These are phyloP conservation scores for Talpa occidentalis DNA, from an alignment of 2,113 vertebrate genomes.

Conservation along the genomic window DNA sequence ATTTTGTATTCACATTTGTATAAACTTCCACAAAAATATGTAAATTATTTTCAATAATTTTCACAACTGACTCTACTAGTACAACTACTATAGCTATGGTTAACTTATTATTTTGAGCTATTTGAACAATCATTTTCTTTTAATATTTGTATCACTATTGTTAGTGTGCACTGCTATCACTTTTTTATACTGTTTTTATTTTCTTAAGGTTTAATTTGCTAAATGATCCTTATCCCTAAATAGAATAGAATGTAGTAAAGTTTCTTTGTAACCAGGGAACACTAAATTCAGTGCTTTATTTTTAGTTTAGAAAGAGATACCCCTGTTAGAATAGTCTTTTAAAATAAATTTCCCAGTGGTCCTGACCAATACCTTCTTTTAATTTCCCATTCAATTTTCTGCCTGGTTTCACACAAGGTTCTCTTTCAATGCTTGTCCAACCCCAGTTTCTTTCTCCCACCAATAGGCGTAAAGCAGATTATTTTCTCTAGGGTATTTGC, in stretches of 20 bases:
- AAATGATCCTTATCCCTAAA: not conserved
- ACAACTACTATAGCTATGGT: not conserved
- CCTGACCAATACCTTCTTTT: slow-evolving; percentile 48
- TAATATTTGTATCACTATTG: not conserved
- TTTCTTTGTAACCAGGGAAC: slow-evolving; percentile 10
- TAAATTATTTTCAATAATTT: not conserved
- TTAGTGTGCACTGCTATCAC: not conserved
- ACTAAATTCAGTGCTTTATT: slow-evolving; percentile 25
- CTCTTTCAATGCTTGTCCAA: not conserved
- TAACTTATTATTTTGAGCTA: slow-evolving; percentile 46
- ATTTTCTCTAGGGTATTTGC: slow-evolving; percentile 28
- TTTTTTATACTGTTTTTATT: slow-evolving; percentile 40
- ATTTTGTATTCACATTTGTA: slow-evolving; percentile 23
- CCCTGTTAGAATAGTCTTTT: slow-evolving; percentile 30
- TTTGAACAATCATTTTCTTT: slow-evolving; percentile 19
- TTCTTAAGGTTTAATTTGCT: slow-evolving; percentile 18
- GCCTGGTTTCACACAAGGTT: slow-evolving; percentile 20
- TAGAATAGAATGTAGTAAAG: not conserved
- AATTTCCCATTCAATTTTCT: slow-evolving; percentile 63
- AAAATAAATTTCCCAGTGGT: slow-evolving; percentile 42
- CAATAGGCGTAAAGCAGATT: not conserved
- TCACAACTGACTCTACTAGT: not conserved
- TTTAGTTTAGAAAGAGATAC: slow-evolving; percentile 41
- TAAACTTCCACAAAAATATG: not conserved
- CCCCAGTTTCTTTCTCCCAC: slow-evolving; percentile 22